These are phyloP conservation scores for Ramphastos sulfuratus DNA, from an alignment of 2,113 vertebrate genomes.

Conservation along the genomic window DNA sequence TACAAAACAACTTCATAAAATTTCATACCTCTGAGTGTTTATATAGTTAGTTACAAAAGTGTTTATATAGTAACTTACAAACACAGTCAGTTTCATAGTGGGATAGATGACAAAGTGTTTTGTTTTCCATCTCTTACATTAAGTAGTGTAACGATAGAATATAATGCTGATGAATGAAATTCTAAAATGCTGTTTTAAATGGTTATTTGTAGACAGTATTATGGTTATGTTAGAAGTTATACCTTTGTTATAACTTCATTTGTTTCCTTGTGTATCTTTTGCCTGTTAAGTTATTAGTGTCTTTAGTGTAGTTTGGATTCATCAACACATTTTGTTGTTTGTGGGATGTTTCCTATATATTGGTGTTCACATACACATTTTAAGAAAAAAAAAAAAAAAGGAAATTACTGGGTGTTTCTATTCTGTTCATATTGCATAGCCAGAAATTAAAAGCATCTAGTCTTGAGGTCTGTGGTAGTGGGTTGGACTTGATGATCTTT, in stretches of 20 bases:
- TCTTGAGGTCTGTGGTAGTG: too few species aligned
- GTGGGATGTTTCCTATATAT: not conserved
- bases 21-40: not conserved
- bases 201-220: not conserved
- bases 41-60: not conserved
- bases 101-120: not conserved
- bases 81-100: not conserved
- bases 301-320: not conserved
- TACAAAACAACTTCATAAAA: not conserved
- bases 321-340: not conserved
- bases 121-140: not conserved
- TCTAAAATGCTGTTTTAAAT: not conserved
- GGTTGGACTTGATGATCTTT: too few species aligned
- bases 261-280: not conserved
- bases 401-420: not conserved
- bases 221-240: rapidly evolving
- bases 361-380: not conserved
- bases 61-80: not conserved
- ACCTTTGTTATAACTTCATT: not conserved
- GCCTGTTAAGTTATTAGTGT: not conserved
- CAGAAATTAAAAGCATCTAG: not conserved
- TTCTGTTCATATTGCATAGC: not conserved
- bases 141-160: not conserved
- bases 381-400: not conserved
- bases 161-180: not conserved